Evolutionary conservation across 2,797 vertebrate species (phyloP).

Genomic region (Pagetopsis macropterus): DNA sequence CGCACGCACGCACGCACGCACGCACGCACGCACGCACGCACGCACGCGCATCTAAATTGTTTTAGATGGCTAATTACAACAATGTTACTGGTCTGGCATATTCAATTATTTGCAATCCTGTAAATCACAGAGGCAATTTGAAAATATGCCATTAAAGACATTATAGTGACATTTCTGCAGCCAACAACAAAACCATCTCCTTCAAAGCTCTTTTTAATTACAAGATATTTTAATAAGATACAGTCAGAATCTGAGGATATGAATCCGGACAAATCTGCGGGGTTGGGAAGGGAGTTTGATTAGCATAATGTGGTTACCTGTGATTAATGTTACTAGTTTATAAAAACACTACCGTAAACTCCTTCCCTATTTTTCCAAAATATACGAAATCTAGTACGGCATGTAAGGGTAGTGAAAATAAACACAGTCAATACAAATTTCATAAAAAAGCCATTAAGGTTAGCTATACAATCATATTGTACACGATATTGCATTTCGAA

Average conservation of each 20-base stretch:
- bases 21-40: too few species aligned
- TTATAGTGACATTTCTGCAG: slow-evolving; percentile 72
- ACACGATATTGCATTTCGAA: slow-evolving; percentile 32
- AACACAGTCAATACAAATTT: slow-evolving; percentile 41
- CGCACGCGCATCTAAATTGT: slow-evolving; percentile 76
- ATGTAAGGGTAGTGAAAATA: slow-evolving; percentile 33
- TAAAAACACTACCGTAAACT: slow-evolving; percentile 34
- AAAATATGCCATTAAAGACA: slow-evolving; percentile 78
- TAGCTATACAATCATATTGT: neutral
- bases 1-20: too few species aligned
- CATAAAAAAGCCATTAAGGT: slow-evolving; percentile 33
- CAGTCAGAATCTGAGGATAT: slow-evolving; percentile 58
- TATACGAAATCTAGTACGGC: slow-evolving; percentile 17
- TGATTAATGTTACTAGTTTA: slow-evolving; percentile 51
- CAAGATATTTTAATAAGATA: slow-evolving; percentile 71
- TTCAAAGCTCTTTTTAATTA: slow-evolving; percentile 77
- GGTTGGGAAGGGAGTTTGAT: slow-evolving; percentile 54
- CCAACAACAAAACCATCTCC: slow-evolving; percentile 64
- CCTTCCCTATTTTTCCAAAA: slow-evolving; percentile 26
- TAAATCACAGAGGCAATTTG: slow-evolving; percentile 78
- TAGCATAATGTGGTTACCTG: slow-evolving; percentile 58
- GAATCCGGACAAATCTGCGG: slow-evolving; percentile 54
- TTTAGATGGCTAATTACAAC: slow-evolving; percentile 87
- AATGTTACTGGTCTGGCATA: slow-evolving; percentile 79
- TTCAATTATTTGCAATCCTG: slow-evolving; percentile 83